Evolutionary conservation across 35 echinoderm and acorn worm genomes (phyloP).

Genomic region (Apostichopus japonicus): DNA sequence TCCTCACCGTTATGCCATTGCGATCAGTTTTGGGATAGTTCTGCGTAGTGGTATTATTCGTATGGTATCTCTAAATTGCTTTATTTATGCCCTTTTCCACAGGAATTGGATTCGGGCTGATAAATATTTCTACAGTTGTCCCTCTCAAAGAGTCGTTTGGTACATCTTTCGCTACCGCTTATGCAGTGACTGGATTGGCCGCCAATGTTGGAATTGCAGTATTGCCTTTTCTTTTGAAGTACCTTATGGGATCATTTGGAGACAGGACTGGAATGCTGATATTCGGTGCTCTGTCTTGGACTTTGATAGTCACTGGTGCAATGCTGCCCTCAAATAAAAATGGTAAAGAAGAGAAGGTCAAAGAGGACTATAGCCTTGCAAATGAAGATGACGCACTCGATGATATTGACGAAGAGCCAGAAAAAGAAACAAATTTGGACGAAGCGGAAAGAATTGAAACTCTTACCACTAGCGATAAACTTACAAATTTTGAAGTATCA

Average conservation of each 20-base stretch:
- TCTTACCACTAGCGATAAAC: background rate
- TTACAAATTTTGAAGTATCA: background rate
- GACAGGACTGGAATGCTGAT: background rate
- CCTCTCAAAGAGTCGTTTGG: background rate
- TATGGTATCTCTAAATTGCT: too few species aligned
- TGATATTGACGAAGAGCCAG: too few species aligned
- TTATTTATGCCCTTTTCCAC: background rate
- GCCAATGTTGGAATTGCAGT: background rate
- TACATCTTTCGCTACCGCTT: background rate
- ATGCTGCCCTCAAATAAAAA: background rate
- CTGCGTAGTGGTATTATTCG: too few species aligned
- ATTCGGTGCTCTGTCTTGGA: constrained; percentile 1
- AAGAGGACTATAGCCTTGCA: too few species aligned
- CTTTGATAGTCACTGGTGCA: background rate
- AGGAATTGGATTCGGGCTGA: constrained; percentile 18
- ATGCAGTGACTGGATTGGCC: background rate
- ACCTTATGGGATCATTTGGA: background rate
- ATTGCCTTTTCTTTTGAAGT: background rate
- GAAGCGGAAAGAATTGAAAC: too few species aligned
- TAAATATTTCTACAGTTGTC: constrained; percentile 26
- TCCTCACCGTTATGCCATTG: too few species aligned
- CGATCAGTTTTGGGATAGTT: too few species aligned
- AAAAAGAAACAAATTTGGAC: too few species aligned
- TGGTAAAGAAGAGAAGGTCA: too few species aligned
- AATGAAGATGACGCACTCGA: too few species aligned